Percentiles rank a stretch among this genome's conserved stretches.
These are phyloP conservation scores for Aphelenchoides bicaudatus DNA, from an alignment of 2,888 invertebrate genomes.

Conservation along the genomic window DNA sequence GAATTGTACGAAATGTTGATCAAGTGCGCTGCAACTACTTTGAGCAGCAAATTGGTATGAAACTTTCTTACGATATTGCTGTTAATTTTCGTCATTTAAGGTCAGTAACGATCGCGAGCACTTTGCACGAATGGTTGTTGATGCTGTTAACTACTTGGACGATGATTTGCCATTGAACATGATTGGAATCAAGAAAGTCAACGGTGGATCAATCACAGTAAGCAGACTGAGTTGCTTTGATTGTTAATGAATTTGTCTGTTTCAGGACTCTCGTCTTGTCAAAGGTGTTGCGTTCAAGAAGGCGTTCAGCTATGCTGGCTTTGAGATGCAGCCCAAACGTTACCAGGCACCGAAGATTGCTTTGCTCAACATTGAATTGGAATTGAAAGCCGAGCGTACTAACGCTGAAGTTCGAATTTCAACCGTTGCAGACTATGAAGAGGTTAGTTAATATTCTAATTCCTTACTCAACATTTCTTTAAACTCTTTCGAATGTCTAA, in stretches of 20 bases:
- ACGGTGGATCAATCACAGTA: constrained; percentile 57
- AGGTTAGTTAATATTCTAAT: constrained; percentile 33
- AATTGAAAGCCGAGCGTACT: constrained; percentile 93
- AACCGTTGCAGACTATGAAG: constrained; percentile 71
- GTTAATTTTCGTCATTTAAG: constrained; percentile 1
- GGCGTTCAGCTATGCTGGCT: constrained; percentile 98
- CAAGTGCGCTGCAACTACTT: constrained; percentile 89
- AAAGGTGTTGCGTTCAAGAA: constrained; percentile 97
- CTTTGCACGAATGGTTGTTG: constrained; percentile 94
- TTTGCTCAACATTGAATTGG: constrained; percentile 90
- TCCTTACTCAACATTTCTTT: too few species aligned
- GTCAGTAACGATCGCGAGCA: constrained; percentile 84
- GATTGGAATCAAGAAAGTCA: constrained; percentile 97
- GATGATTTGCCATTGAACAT: constrained; percentile 83
- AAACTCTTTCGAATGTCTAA: not conserved
- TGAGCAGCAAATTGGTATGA: constrained; percentile 87
- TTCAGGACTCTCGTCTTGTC: constrained; percentile 78
- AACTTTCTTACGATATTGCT: constrained; percentile 14
- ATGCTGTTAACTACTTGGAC: constrained; percentile 87
- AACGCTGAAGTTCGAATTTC: constrained; percentile 95
- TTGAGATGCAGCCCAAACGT: constrained; percentile 96
- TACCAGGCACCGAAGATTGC: constrained; percentile 88
- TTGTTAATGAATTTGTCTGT: not conserved
- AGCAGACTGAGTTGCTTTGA: constrained; percentile 11
- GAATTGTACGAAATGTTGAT: constrained; percentile 64